These are phyloP conservation scores for Deilephila porcellus DNA, from an alignment of 2,888 invertebrate species.

Conservation along the genomic window DNA sequence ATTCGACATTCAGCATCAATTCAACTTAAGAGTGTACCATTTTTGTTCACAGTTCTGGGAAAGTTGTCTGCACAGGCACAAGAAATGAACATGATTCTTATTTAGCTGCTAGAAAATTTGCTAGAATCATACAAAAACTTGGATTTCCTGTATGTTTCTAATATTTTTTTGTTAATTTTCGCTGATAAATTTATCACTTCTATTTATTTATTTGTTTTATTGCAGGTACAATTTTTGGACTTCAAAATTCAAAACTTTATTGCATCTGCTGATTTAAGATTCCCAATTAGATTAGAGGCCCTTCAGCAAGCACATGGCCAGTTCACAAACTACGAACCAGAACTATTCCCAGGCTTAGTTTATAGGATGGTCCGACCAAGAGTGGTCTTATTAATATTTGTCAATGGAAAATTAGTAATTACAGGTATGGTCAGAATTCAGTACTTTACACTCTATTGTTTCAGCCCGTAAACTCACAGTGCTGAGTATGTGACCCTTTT, in stretches of 20 bases:
- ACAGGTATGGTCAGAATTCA: slow-evolving; percentile 83
- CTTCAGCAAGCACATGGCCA: slow-evolving; percentile 90
- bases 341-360: slow-evolving; percentile 98
- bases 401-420: slow-evolving; percentile 99
- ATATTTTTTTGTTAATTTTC: neutral
- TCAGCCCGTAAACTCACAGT: too few species aligned
- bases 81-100: slow-evolving; percentile 91
- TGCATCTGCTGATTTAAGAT: slow-evolving; percentile 90
- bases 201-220: slow-evolving; percentile 38
- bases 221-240: slow-evolving; percentile 89
- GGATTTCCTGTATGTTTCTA: slow-evolving; percentile 87
- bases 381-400: slow-evolving; percentile 98
- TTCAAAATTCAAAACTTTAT: slow-evolving; percentile 92
- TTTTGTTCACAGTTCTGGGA: slow-evolving; percentile 86
- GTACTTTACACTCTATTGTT: too few species aligned
- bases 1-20: too few species aligned
- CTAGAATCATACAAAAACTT: slow-evolving; percentile 92
- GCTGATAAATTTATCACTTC: neutral
- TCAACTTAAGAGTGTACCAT: too few species aligned
- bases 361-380: slow-evolving; percentile 98
- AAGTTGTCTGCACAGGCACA: slow-evolving; percentile 92
- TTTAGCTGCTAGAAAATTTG: slow-evolving; percentile 91
- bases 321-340: slow-evolving; percentile 97
- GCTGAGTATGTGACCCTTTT: too few species aligned
- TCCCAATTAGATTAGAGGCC: slow-evolving; percentile 90